Base-by-base conservation (phyloP, 37 sponge, comb jelly and placozoan genomes). In the Ephydatia muelleri region DNA sequence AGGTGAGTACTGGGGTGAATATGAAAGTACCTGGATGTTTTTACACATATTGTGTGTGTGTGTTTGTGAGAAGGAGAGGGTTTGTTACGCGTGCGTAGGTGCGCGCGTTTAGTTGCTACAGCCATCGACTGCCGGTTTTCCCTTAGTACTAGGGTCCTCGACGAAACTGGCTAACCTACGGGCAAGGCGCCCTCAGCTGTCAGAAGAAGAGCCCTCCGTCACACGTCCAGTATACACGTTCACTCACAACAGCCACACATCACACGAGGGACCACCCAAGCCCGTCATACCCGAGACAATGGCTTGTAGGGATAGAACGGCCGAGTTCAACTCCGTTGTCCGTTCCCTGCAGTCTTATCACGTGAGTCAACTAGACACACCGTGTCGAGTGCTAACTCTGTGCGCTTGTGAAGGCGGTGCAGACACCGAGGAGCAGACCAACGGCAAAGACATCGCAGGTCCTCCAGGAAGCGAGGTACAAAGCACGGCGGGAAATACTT, bases 301-400 rank as follows among this genome's bases (percentile, higher is more conserved):
- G 96, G 91, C 92, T 1, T 77, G 91, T 48, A 87, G 96, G 49
- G 98, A 98, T 48, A 80, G 98, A 49, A 98, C 96, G 3, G 77
- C 86, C 27, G 98, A 98, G 83, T 98, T 95, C 83, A 37, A 77
- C 26, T 87, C 92, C 27, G 95, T 94, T 12, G 90, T 95, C 13
- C 74, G 78, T 43, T 92, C 98, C 28, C 76, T 96, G 70, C 98
- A 97, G 76, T 80, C 91, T 4, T 85, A 81, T 87, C 93, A 91
- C 16, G 88, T 87, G 47, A 80, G 88, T 35, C 26, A 30, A 30
- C 36, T 27, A 5, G 28, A 71, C 72, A 14, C 72, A 14, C 72
- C 14, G 72, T 71, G 30, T 71, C 13, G 57, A 57, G 72, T 13
- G 5, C 72, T 71, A 31, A 71, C 29, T 71, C 32, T 21, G 72